Percentiles rank a stretch among this genome's conserved stretches.
These are phyloP conservation scores for Troides aeacus DNA, from an alignment of 2,888 invertebrate species.

Conservation along the genomic window DNA sequence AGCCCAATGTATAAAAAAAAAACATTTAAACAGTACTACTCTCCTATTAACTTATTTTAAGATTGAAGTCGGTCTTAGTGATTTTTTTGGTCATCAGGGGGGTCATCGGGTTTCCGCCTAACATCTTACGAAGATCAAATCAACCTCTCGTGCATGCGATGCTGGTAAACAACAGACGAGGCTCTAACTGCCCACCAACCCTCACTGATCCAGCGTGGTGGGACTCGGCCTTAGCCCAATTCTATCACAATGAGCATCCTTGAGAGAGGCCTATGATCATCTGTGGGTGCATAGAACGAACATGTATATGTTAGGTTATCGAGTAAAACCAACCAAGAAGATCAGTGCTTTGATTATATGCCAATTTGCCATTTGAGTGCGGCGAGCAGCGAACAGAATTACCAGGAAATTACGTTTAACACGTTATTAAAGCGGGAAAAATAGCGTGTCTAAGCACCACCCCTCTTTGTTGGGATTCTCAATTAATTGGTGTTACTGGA, in stretches of 20 bases:
- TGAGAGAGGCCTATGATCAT: neutral
- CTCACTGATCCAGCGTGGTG: too few species aligned
- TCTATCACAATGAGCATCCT: too few species aligned
- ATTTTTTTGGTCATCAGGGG: neutral
- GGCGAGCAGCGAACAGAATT: slow-evolving; percentile 51
- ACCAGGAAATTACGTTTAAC: slow-evolving; percentile 56
- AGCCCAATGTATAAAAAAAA: too few species aligned
- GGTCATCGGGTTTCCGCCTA: too few species aligned
- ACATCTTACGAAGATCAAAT: too few species aligned
- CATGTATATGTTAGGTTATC: slow-evolving; percentile 17
- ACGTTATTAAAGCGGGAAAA: slow-evolving; percentile 50
- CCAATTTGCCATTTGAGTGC: slow-evolving; percentile 56
- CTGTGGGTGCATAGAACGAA: slow-evolving; percentile 4
- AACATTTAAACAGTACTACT: too few species aligned
- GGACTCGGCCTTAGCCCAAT: too few species aligned
- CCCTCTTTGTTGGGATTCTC: slow-evolving; percentile 41
- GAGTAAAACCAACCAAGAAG: slow-evolving; percentile 52
- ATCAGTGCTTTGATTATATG: slow-evolving; percentile 45
- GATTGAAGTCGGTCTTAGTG: too few species aligned
- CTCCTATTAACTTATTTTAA: too few species aligned
- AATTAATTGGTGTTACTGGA: slow-evolving; percentile 43
- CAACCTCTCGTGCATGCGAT: too few species aligned
- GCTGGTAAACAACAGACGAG: too few species aligned
- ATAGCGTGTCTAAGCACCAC: slow-evolving; percentile 43
- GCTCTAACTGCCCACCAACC: too few species aligned